phyloP scores from a whole-genome alignment of 1,140 invertebrate species.

The Nautilus pompilius region DNA sequence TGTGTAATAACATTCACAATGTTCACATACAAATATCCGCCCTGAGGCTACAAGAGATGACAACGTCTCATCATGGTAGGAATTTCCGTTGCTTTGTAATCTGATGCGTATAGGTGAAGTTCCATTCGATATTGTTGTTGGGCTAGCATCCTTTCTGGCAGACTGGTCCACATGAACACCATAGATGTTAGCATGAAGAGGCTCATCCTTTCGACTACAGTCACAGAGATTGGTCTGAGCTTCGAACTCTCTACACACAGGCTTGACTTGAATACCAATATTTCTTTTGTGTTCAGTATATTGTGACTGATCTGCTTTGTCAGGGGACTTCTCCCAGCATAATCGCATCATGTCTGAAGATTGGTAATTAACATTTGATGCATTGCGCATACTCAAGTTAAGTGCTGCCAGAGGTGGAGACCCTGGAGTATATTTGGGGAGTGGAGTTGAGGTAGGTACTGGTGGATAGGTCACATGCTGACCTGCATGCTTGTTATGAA shows the following conservation, averaged over 20 bases:
- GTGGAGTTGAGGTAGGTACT: slow-evolving; percentile 6
- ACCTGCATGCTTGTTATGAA: neutral
- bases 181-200: neutral
- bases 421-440: slow-evolving; percentile 19
- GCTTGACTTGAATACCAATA: no score
- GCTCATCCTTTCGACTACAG: neutral
- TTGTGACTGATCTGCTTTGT: neutral
- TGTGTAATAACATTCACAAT: slow-evolving; percentile 45
- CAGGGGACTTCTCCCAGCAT: neutral
- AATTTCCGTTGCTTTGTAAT: neutral
- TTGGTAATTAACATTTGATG: neutral
- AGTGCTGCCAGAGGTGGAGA: slow-evolving; percentile 38
- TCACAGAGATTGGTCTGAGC: slow-evolving; percentile 1
- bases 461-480: neutral
- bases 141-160: neutral
- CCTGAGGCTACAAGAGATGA: slow-evolving; percentile 33
- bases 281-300: neutral
- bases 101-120: neutral
- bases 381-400: slow-evolving; percentile 36
- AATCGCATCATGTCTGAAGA: neutral
- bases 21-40: slow-evolving; percentile 39
- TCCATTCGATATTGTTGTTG: neutral
- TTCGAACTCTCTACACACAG: neutral
- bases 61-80: slow-evolving; percentile 28
- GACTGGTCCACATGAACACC: neutral